These are phyloP conservation scores for Sarcoramphus papa DNA, from an alignment of 2,797 vertebrate genomes.

Conservation along the genomic window DNA sequence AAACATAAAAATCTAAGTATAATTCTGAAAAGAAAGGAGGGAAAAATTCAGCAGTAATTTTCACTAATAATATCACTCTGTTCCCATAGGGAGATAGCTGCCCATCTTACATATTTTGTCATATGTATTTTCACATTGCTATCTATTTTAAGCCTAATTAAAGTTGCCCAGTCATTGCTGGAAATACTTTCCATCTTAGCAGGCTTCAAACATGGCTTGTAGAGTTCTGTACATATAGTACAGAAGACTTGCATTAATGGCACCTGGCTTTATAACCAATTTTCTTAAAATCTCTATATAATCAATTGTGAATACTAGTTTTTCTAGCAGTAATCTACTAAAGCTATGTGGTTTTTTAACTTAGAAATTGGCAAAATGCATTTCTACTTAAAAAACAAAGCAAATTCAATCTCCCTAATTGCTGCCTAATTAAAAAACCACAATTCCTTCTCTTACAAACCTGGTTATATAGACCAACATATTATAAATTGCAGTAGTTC, in stretches of 20 bases:
- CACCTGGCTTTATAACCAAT: background rate
- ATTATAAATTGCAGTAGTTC: background rate
- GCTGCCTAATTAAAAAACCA: background rate
- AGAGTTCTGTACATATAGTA: background rate
- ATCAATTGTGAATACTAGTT: background rate
- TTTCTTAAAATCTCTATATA: background rate
- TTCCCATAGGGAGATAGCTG: background rate
- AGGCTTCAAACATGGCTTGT: background rate
- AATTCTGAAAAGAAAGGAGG: background rate
- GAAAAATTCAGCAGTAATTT: background rate
- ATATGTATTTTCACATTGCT: background rate
- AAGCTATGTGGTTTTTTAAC: background rate
- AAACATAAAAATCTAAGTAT: background rate
- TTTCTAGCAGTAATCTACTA: background rate
- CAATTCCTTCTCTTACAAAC: background rate
- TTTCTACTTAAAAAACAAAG: background rate
- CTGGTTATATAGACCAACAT: background rate
- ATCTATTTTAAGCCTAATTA: background rate
- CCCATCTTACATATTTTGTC: background rate
- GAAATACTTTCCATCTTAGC: background rate
- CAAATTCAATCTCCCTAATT: background rate
- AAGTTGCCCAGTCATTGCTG: background rate
- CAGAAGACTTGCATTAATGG: background rate
- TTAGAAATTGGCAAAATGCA: background rate
- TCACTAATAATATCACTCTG: background rate